Evolutionary conservation across 2,888 invertebrate species (phyloP), one percentile per base, ranked within the genome.

Genomic region (Dicyrtomina minuta): DNA sequence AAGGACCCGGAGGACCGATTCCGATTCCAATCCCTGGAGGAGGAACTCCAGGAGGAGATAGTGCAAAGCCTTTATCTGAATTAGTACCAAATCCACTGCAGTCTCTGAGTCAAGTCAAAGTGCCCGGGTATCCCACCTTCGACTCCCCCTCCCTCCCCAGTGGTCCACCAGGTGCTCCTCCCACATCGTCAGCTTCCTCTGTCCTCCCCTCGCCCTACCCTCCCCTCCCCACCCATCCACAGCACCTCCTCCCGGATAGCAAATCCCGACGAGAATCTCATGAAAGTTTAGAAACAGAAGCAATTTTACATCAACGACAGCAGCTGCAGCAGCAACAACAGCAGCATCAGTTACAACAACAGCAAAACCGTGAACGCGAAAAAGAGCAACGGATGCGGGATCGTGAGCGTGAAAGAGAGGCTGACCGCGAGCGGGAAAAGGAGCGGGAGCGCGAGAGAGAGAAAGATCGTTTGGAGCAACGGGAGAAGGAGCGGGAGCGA

Each of bases 81-180:
- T 44, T 75, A 22, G 70, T 75, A 70, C 82, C 86, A 27, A 90
- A 91, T 83, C 91, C 91, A 2, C 80, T 91, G 74, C 90, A 91
- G 79, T 90, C 90, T 75, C 82, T 91, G n/a, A n/a, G n/a, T n/a
- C n/a, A n/a, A n/a, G n/a, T n/a, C n/a, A n/a, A n/a, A n/a, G n/a
- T n/a, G n/a, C n/a, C n/a, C n/a, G n/a, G n/a, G n/a, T n/a, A n/a
- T n/a, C n/a, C n/a, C n/a, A n/a, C n/a, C n/a, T n/a, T 10, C 73
- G 13, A 61, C 70, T 46, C 67, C 65, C 22, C 66, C n/a, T n/a
- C 64, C 41, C 67, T 55, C 24, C 71, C 58, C 41, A 69, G 24
- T 69, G 70, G 17, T 20, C 49, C 49, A 15, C 12, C 26, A 4
- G 20, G 26, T 64, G 64, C 62, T 46, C 61, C 75, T 60, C 68